Base-by-base conservation (phyloP, 2,888 invertebrate genomes). In the Autographa gamma region DNA sequence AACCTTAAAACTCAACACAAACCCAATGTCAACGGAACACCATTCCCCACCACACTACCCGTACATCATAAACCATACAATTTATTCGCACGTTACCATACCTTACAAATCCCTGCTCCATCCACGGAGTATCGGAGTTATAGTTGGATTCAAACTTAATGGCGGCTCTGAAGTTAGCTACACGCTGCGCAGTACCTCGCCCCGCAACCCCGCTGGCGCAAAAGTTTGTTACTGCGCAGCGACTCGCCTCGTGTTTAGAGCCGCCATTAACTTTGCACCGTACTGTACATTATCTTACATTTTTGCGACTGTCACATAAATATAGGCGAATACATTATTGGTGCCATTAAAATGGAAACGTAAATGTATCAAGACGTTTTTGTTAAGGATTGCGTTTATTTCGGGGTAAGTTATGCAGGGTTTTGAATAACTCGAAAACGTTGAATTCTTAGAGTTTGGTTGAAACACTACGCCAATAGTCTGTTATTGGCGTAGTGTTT, bases 291-390 rank as follows among this genome's bases (percentile, higher is more conserved):
- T 83, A 83, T 82, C 82, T 82, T 69, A 70, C 75, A 79, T 80
- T 82, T 83, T 79, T 79, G 75, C 70, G 66, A 65, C 66, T 71
- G 82, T 75, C 84, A 76, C 84, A 83, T 83, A 83, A 83, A 83
- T 74, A 79, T 71, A 75, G 74, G 79, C 73, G 74, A 70, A 76
- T 82, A 83, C 80, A 74, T 80, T 82, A 82, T 83, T 80, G 83
- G 67, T 61, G 43, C 68, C 69, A 74, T 83, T 82, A 77, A 80
- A 80, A 82, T 71, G 61, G 70, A 38, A 69, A 70, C 69, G 74
- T 68, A 77, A 77, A 79, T 73, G 77, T 79, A 69, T 81, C 64
- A 72, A 56, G 78, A 75, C 73, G 60, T 71, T 73, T 73, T 66
- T 52, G 60, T 73, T 73, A 66, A 60, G 67, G 62, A 14, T 54